phyloP scores from a whole-genome alignment of 2,888 invertebrate genomes.

The Sphaeridia pumilis region DNA sequence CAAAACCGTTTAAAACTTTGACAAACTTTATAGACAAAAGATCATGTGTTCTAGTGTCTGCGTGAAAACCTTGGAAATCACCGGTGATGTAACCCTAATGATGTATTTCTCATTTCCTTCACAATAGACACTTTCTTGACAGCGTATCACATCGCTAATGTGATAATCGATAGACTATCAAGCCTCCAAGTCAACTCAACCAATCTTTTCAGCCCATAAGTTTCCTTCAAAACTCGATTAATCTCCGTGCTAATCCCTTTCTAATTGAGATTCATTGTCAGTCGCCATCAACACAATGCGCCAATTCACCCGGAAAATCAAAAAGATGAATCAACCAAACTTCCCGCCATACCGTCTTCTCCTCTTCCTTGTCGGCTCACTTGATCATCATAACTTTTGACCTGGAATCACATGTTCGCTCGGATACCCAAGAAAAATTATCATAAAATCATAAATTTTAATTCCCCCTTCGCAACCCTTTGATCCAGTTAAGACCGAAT shows the following conservation, averaged over 20 bases:
- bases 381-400: not conserved
- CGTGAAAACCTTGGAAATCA: not conserved
- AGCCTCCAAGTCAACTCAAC: no score
- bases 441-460: conserved; percentile 4
- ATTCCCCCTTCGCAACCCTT: no score
- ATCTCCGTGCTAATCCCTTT: conserved; percentile 16
- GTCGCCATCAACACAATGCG: not conserved
- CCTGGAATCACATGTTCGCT: not conserved
- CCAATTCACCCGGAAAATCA: not conserved
- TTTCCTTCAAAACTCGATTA: conserved; percentile 5
- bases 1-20: not conserved
- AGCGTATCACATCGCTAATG: conserved; percentile 15
- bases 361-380: not conserved
- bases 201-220: no score
- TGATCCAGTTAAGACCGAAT: no score
- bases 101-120: not conserved
- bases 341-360: not conserved
- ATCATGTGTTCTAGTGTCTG: no score
- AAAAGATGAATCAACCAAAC: not conserved
- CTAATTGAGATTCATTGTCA: conserved; percentile 19
- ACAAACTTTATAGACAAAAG: not conserved
- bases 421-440: not conserved
- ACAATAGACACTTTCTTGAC: not conserved
- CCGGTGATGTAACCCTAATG: no score
- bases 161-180: conserved; percentile 24